Evolutionary conservation across 2,113 vertebrate genomes (phyloP).

Genomic region (Pseudorhombus dupliciocellatus): DNA sequence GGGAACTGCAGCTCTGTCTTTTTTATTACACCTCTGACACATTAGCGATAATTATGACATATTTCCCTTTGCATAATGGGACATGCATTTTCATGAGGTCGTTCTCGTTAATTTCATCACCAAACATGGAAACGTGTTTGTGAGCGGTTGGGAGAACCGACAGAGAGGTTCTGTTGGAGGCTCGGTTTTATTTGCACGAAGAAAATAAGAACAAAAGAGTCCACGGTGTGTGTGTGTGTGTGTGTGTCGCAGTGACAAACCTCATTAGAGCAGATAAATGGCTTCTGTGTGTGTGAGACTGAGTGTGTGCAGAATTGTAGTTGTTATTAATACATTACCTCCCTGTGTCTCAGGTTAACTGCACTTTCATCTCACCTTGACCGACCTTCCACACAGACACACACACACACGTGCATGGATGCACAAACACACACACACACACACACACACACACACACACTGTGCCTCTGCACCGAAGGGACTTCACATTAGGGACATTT

Average conservation of each 20-base stretch:
- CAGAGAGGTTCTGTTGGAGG: not conserved
- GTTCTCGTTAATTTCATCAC: slow-evolving; percentile 40
- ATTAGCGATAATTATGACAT: not conserved
- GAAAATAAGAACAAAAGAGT: slow-evolving; percentile 32
- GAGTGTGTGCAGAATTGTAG: slow-evolving; percentile 17
- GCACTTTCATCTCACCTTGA: slow-evolving; percentile 66
- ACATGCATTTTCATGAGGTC: slow-evolving; percentile 17
- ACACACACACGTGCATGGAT: slow-evolving; percentile 21
- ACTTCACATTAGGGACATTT: slow-evolving; percentile 70
- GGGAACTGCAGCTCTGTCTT: not conserved
- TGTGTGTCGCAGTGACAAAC: slow-evolving; percentile 39
- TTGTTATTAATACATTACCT: slow-evolving; percentile 62
- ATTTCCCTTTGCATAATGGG: not conserved
- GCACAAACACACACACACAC: slow-evolving; percentile 27
- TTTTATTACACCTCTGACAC: slow-evolving; percentile 6
- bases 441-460: slow-evolving; percentile 11
- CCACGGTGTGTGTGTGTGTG: slow-evolving; percentile 12
- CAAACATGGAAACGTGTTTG: not conserved
- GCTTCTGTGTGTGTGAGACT: slow-evolving; percentile 13
- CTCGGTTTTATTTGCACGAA: not conserved
- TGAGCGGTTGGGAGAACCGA: not conserved
- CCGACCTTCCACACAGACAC: slow-evolving; percentile 58
- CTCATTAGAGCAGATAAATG: slow-evolving; percentile 47
- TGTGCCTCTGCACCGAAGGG: slow-evolving; percentile 36
- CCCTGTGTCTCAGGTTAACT: slow-evolving; percentile 53